Evolutionary conservation across 2,888 invertebrate genomes (phyloP).

Genomic region (Limnephilus rhombicus): DNA sequence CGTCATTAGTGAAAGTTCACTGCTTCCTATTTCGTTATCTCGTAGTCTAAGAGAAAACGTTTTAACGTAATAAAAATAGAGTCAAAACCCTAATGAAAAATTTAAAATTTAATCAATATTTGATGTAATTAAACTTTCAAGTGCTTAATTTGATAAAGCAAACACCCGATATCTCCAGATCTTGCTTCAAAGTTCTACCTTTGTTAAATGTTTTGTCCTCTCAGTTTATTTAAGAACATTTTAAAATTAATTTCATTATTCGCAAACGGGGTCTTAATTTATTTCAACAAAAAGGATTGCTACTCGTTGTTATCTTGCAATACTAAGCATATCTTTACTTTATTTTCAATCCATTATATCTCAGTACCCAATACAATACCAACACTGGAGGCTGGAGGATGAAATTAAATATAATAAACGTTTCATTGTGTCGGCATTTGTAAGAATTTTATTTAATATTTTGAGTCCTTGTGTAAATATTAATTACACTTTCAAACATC

Average conservation of each 20-base stretch:
- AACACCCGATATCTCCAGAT: constrained; percentile 35
- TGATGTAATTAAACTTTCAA: constrained; percentile 31
- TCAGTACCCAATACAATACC: constrained; percentile 6
- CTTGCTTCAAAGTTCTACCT: constrained; percentile 44
- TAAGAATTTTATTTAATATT: neutral
- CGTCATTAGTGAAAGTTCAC: neutral
- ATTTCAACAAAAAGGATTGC: constrained; percentile 51
- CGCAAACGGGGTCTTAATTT: constrained; percentile 41
- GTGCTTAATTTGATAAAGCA: constrained; percentile 43
- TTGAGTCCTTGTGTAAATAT: neutral
- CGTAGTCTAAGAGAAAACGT: neutral
- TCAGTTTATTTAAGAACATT: constrained; percentile 53
- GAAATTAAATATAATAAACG: neutral
- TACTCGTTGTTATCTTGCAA: constrained; percentile 6
- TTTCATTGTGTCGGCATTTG: neutral
- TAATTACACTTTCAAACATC: neutral
- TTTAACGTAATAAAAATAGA: neutral
- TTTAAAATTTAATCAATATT: constrained; percentile 12
- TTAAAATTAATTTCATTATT: constrained; percentile 61
- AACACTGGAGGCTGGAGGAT: neutral
- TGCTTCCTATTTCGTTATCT: neutral
- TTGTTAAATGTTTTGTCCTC: constrained; percentile 45
- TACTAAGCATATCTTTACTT: neutral
- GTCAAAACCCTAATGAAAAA: neutral
- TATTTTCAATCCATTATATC: constrained; percentile 28